phyloP scores from a whole-genome alignment of 2,888 invertebrate genomes.

The Desoria tigrina region DNA sequence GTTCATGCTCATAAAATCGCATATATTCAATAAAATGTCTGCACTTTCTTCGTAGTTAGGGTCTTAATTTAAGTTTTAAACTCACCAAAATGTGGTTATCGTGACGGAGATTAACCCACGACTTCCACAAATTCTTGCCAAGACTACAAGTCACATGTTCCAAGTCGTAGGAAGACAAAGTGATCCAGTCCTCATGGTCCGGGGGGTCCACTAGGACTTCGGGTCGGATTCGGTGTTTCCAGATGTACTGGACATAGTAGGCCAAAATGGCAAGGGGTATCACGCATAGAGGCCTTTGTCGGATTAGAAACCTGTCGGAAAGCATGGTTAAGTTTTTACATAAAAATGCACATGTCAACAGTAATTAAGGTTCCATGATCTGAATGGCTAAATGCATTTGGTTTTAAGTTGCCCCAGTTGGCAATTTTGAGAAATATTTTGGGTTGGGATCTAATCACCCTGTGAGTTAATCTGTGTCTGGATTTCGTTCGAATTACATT shows the following conservation, averaged over 20 bases:
- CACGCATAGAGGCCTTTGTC: conserved; percentile 47
- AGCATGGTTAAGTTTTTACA: too few relatives aligned
- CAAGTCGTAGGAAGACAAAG: conserved; percentile 45
- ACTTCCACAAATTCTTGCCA: conserved; percentile 29
- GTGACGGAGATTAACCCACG: conserved; percentile 35
- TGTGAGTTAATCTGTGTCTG: too few relatives aligned
- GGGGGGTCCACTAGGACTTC: conserved; percentile 51
- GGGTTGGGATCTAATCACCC: too few relatives aligned
- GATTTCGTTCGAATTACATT: too few relatives aligned
- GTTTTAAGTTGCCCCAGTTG: too few relatives aligned
- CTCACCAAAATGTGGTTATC: conserved; percentile 48
- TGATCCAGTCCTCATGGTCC: conserved; percentile 49
- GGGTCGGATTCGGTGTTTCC: conserved; percentile 47
- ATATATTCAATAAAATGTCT: too few relatives aligned
- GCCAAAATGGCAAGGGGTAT: conserved; percentile 38
- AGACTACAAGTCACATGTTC: conserved; percentile 38
- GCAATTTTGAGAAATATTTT: too few relatives aligned
- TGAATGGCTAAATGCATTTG: too few relatives aligned
- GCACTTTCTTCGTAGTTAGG: too few relatives aligned
- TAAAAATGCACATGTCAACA: conserved; percentile 7
- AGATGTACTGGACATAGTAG: conserved; percentile 42
- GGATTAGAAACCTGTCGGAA: conserved; percentile 46
- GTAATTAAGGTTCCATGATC: conserved; percentile 8
- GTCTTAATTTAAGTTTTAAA: background rate
- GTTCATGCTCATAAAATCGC: too few relatives aligned